Evolutionary conservation across 2,888 invertebrate species (phyloP).

Genomic region (Protonemura montana): DNA sequence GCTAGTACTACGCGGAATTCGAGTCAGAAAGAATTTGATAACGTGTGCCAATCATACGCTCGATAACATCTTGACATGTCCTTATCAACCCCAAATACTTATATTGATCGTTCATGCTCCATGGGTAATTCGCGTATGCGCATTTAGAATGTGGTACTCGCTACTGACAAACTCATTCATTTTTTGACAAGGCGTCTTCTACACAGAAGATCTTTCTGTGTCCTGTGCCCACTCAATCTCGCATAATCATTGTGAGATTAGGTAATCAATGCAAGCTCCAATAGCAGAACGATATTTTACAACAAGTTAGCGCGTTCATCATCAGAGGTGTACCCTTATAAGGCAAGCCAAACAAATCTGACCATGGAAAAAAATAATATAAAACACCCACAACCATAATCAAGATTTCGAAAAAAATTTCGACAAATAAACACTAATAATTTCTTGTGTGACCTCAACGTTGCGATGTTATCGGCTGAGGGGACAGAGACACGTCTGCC

Average conservation of each 20-base stretch:
- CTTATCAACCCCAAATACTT: not conserved
- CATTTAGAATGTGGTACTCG: not conserved
- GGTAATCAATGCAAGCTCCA: not conserved
- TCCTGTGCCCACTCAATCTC: not conserved
- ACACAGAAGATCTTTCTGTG: not conserved
- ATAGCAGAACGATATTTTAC: not conserved
- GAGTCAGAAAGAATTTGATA: not conserved
- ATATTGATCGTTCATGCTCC: not conserved
- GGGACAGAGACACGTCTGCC: not conserved
- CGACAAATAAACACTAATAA: not conserved
- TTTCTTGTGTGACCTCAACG: not conserved
- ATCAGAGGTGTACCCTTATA: not conserved
- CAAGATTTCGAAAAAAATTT: not conserved
- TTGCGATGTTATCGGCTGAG: not conserved
- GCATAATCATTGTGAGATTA: not conserved
- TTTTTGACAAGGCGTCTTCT: not conserved
- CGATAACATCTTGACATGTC: not conserved
- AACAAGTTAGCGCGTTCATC: not conserved
- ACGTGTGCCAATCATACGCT: not conserved
- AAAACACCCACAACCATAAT: not conserved
- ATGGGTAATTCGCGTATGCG: not conserved
- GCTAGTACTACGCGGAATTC: not conserved
- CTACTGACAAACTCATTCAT: not conserved
- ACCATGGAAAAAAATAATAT: not conserved
- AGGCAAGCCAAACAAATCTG: constrained; percentile 12